Evolutionary conservation across 2,888 invertebrate genomes (phyloP), one percentile per base, ranked within the genome.

Genomic region (Teinopalpus imperialis): DNA sequence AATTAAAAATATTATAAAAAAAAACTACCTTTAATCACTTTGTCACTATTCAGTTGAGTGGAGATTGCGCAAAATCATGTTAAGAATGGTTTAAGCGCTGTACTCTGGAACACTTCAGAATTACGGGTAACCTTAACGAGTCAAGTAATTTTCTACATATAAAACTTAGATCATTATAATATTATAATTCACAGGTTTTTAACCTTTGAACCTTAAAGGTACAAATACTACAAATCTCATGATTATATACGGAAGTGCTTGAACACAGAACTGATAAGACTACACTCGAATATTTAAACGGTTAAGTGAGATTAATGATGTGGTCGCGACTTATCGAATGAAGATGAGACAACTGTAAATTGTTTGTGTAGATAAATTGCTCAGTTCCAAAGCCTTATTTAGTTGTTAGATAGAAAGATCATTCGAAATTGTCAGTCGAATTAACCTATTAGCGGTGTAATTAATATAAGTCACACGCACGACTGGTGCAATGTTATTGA

Each of bases 401-500:
- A 44, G 30, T 37, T 26, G 39, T 45, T 27, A 20, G 20, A 32
- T 39, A 32, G 39, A 20, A 20, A 44, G 6, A 32, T 39, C 31
- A 39, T 45, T 39, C 32, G 14, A 45, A 32, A 21, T 39, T 26
- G 21, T 26, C 27, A 39, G 20, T 32, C 21, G 3, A 37, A 31
- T 37, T 44, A 37, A 31, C 32, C 9, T 16, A 13, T 12, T 26
- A 24, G 16, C 18, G 8, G 3, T 7, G 23, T 43, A 48, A 56
- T 56, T 42, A 57, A 51, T 53, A 48, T 45, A 21, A 41, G 47
- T 42, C 43, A 12, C 35, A 34, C 32, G 43, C 45, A 40, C 39
- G 39, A 41, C 39, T 37, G 23, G 45, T 44, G 45, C 42, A 50
- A 46, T 23, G 50, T 53, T 48, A 56, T 53, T 43, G 40, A 55